Evolutionary conservation across 2,797 vertebrate genomes (phyloP).

Genomic region (Catharus ustulatus): DNA sequence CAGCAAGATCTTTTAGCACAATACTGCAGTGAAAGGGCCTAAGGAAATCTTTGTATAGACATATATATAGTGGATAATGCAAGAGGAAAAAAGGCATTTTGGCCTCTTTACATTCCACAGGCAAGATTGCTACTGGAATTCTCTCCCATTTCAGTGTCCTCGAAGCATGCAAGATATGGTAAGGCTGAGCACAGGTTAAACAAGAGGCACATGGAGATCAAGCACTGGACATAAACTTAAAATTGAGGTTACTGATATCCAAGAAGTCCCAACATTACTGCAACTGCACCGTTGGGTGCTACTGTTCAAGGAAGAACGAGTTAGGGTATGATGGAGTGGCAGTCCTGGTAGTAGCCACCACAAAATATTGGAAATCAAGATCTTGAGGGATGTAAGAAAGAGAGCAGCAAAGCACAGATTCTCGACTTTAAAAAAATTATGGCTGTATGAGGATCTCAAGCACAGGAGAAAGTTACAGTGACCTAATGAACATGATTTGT

Average conservation of each 20-base stretch:
- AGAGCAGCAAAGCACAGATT: not conserved
- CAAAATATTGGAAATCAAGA: not conserved
- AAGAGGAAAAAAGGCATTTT: fast-evolving
- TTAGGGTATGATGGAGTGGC: too few relatives aligned
- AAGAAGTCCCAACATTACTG: not conserved
- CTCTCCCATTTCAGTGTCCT: not conserved
- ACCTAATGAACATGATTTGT: not conserved
- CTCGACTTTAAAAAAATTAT: not conserved
- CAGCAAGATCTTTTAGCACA: not conserved
- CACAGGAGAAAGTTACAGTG: not conserved
- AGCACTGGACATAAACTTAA: not conserved
- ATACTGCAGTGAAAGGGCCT: not conserved
- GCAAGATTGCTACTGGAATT: not conserved
- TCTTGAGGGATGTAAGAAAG: not conserved
- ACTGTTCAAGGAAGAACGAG: not conserved
- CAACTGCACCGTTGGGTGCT: fast-evolving
- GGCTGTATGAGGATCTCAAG: not conserved
- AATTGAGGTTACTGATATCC: not conserved
- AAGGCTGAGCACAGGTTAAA: not conserved
- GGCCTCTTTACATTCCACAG: not conserved
- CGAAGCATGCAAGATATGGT: fast-evolving
- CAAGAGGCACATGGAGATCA: not conserved
- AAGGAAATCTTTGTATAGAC: not conserved
- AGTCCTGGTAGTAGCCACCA: not conserved
- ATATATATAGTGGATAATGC: not conserved